Base-by-base conservation (phyloP, 2,113 vertebrate species). In the Setophaga coronata region DNA sequence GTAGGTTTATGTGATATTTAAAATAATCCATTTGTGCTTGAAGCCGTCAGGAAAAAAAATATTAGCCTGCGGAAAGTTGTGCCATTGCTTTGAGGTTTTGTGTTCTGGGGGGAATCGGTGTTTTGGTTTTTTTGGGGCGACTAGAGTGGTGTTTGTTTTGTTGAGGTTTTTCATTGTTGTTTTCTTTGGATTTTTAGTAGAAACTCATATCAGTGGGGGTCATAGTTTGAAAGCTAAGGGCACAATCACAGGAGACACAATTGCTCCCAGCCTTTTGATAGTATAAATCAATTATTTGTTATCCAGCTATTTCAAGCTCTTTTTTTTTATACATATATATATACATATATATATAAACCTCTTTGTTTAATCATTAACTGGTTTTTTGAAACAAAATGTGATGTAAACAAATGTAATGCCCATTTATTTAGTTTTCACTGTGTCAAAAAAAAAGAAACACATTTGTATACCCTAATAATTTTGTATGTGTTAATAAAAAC, bases 401-500 rank as follows among this genome's bases (percentile, higher is more conserved):
- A 86, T 95, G 76, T 93, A 95, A 95, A 97, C 91, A 84, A 90
- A 96, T 84, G 96, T 95, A 97, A 93, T 92, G 87, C 81, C 90
- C 92, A 53, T 89, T 97, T 91, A 97, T 97, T 96, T 76, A 70
- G 89, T 90, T 94, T 95, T 96, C 95, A 87, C 87, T 93, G 67
- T 97, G 96, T 97, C 84, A 81, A 71, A 77, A 94, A 93, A 93
- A 81, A 96, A 92, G 67, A 94, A 95, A 82, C 88, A 94, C 91
- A 61, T 97, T 97, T 98, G 98, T 98, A 98, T 98, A 95, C 90
- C 94, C 87, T 83, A 96, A 97, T 77, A 97, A 93, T 98, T 98
- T 98, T 98, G 95, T 98, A 98, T 98, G 95, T 97, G 97, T 97
- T 98, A 98, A 98, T 98, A 98, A 98, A 98, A 97, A 95, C 95